phyloP scores from a whole-genome alignment of 2,888 invertebrate species.

The Ischnus inquisitorius region DNA sequence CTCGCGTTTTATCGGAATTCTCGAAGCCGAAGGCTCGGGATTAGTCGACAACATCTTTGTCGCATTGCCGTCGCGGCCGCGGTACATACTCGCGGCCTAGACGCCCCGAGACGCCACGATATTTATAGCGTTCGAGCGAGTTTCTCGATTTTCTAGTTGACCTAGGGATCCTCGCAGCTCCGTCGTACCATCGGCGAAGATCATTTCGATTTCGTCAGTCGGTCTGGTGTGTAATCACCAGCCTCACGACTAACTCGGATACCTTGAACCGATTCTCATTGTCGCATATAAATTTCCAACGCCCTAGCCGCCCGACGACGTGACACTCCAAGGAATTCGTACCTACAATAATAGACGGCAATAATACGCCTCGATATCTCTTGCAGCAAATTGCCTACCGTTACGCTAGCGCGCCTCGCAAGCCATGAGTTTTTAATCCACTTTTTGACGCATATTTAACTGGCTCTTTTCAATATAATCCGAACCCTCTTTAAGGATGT shows the following conservation, averaged over 20 bases:
- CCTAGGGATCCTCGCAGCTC: constrained; percentile 60
- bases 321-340: constrained; percentile 54
- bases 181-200: constrained; percentile 34
- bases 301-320: constrained; percentile 23
- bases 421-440: not conserved
- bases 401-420: not conserved
- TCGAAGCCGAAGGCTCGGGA: constrained; percentile 2
- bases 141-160: constrained; percentile 69
- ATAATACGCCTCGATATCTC: not conserved
- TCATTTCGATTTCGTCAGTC: constrained; percentile 66
- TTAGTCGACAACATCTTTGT: constrained; percentile 33
- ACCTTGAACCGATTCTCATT: constrained; percentile 68
- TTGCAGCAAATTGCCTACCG: not conserved
- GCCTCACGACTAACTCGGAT: constrained; percentile 47
- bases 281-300: constrained; percentile 65
- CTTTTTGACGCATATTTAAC: no score
- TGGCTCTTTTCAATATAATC: no score
- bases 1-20: constrained; percentile 31
- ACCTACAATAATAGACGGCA: not conserved
- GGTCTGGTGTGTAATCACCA: constrained; percentile 35
- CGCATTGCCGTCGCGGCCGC: constrained; percentile 39
- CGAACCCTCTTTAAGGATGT: no score
- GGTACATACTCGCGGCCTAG: constrained; percentile 55
- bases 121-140: constrained; percentile 68
- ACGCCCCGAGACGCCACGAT: constrained; percentile 60